These are phyloP conservation scores for Oreohelix idahoensis DNA, from an alignment of 1,140 invertebrate species.

Conservation along the genomic window DNA sequence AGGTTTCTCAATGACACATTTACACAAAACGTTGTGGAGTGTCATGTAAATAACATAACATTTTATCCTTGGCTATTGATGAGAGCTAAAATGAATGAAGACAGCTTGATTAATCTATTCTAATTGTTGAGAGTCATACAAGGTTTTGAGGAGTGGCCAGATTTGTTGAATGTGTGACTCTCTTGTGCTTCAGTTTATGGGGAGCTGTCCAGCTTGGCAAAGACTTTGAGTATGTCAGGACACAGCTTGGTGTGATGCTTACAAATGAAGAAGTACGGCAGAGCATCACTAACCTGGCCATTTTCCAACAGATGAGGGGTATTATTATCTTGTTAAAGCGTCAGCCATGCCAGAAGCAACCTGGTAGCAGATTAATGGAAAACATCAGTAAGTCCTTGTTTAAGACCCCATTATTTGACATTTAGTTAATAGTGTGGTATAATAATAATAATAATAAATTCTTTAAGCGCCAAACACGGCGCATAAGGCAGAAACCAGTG, in stretches of 20 bases:
- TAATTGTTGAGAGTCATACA: too few relatives aligned
- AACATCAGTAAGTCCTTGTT: slow-evolving; percentile 22
- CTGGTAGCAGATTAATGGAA: slow-evolving; percentile 18
- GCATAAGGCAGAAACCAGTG: too few relatives aligned
- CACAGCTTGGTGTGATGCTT: slow-evolving; percentile 58
- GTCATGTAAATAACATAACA: too few relatives aligned
- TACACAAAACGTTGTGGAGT: too few relatives aligned
- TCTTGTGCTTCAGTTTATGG: slow-evolving; percentile 57
- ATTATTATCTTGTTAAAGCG: slow-evolving; percentile 65
- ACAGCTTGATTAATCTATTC: too few relatives aligned
- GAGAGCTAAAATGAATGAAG: too few relatives aligned
- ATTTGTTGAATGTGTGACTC: not conserved
- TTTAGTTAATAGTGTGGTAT: too few relatives aligned
- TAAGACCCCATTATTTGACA: not conserved
- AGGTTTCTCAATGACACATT: too few relatives aligned
- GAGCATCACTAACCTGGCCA: slow-evolving; percentile 60
- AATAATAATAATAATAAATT: too few relatives aligned
- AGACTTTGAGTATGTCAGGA: slow-evolving; percentile 61
- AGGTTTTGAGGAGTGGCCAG: too few relatives aligned
- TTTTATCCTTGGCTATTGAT: too few relatives aligned
- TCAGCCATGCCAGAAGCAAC: slow-evolving; percentile 58
- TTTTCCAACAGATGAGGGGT: slow-evolving; percentile 65
- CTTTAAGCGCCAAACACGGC: too few relatives aligned
- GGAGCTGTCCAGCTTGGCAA: slow-evolving; percentile 68
- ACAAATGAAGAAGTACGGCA: slow-evolving; percentile 59